Conservation (phyloP, 2,888 invertebrate genomes). For the Rotaria macrura region DNA sequence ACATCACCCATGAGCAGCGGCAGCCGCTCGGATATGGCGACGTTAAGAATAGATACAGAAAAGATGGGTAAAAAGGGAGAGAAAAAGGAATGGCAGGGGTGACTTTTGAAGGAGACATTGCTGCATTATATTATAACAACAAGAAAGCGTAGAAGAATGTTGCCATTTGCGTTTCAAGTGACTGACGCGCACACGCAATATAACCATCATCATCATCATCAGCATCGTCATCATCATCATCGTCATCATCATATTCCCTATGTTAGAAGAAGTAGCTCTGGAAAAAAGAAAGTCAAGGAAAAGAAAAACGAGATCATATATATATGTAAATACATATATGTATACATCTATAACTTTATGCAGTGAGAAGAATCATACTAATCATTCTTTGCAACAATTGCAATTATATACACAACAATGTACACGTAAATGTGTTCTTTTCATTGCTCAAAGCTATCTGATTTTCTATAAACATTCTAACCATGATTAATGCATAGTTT, state of each 20-base stretch:
- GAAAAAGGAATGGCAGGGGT: not conserved
- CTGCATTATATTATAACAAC: not conserved
- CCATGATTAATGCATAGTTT: not conserved
- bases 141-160: not conserved
- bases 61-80: not conserved
- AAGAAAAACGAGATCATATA: not conserved
- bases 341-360: too few species aligned
- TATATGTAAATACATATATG: too few species aligned
- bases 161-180: conserved; percentile 7
- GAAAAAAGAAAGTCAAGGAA: not conserved
- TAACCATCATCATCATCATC: not conserved
- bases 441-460: not conserved
- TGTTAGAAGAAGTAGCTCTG: not conserved
- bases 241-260: too few species aligned
- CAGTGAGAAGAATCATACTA: not conserved
- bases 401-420: too few species aligned
- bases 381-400: not conserved
- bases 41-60: not conserved
- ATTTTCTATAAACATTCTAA: not conserved
- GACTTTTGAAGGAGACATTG: not conserved
- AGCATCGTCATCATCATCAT: not conserved
- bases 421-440: not conserved
- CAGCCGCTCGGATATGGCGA: not conserved
- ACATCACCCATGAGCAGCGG: conserved; percentile 10
- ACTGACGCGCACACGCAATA: not conserved